A percentile compares a stretch with the other conserved stretches of the same genome.
Evolutionary conservation across 2,797 vertebrate genomes (phyloP).

Genomic region (Sarcoramphus papa): DNA sequence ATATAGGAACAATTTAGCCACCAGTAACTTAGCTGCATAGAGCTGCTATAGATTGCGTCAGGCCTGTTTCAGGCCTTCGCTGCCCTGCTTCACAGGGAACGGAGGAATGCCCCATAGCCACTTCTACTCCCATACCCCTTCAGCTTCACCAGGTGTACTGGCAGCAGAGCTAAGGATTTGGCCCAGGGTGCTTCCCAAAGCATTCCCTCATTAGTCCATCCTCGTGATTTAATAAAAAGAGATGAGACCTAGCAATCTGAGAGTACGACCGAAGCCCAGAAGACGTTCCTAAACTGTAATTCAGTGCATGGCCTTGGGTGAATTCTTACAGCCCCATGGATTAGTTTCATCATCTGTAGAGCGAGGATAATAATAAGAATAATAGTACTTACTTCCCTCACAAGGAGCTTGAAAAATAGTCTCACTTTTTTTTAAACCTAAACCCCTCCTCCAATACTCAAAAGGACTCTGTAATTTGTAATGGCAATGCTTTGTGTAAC

Average conservation of each 20-base stretch:
- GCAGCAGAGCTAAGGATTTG: constrained; percentile 12
- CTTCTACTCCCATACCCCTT: background rate
- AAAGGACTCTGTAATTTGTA: background rate
- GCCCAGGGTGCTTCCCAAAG: background rate
- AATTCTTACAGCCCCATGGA: background rate
- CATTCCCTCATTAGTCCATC: background rate
- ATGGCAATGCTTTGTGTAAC: background rate
- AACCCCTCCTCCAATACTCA: background rate
- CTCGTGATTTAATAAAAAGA: background rate
- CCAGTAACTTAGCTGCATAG: background rate
- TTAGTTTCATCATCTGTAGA: background rate
- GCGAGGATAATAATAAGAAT: background rate
- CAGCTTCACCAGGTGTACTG: constrained; percentile 29
- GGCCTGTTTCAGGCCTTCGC: background rate
- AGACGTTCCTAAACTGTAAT: background rate
- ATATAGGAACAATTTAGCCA: background rate
- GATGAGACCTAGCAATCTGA: background rate
- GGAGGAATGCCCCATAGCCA: constrained; percentile 11
- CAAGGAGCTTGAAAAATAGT: background rate
- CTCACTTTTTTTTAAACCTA: background rate
- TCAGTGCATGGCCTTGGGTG: background rate
- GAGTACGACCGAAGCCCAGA: background rate
- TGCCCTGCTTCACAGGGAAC: background rate
- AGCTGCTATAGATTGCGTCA: background rate
- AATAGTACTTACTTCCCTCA: background rate